Evolutionary conservation across 2,113 vertebrate genomes (phyloP).

Genomic region (Gallinago media): DNA sequence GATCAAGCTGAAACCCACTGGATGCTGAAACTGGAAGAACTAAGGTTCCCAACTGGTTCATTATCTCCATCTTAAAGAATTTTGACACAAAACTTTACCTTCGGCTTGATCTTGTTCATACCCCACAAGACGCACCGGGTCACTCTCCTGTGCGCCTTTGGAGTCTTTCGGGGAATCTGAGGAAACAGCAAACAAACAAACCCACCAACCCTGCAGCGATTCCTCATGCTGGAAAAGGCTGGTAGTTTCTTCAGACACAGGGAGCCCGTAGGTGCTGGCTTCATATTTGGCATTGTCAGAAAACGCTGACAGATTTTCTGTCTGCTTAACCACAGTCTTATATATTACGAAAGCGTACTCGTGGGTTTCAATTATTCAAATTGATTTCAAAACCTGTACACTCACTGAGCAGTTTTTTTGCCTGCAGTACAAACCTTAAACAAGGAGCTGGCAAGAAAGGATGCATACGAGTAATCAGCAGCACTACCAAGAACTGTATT

Average conservation of each 20-base stretch:
- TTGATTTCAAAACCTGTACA: neutral
- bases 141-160: neutral
- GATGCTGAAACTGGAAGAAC: neutral
- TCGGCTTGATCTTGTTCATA: slow-evolving; percentile 59
- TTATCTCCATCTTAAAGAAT: neutral
- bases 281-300: neutral
- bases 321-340: neutral
- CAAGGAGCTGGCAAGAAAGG: neutral
- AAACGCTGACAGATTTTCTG: neutral
- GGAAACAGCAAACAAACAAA: slow-evolving; percentile 36
- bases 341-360: neutral
- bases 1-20: neutral
- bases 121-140: neutral
- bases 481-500: neutral
- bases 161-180: slow-evolving; percentile 67
- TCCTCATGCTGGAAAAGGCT: neutral
- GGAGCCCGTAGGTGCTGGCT: neutral
- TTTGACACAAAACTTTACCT: slow-evolving; percentile 56
- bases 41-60: neutral
- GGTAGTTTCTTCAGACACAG: neutral
- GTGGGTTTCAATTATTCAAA: slow-evolving; percentile 14
- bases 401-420: neutral
- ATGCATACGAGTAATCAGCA: neutral
- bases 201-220: neutral
- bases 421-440: neutral